phyloP scores from a whole-genome alignment of 2,113 vertebrate genomes.

The Chrysemys picta region DNA sequence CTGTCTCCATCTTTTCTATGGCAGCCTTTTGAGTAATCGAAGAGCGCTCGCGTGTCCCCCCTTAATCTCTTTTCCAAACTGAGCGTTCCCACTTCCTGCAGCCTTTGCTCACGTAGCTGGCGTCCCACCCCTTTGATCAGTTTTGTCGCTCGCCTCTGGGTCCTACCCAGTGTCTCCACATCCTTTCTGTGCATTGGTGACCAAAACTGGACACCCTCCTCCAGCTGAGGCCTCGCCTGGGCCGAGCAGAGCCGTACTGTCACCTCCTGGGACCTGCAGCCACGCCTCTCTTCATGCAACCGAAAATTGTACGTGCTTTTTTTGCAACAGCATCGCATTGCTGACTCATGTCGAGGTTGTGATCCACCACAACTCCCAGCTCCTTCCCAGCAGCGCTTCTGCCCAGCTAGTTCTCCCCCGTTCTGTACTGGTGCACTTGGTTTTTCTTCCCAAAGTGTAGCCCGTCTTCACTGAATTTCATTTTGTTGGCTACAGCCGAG shows the following conservation, averaged over 20 bases:
- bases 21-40: background rate
- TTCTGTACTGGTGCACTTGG: background rate
- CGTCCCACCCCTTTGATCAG: background rate
- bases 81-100: background rate
- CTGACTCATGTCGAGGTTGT: background rate
- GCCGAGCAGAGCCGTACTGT: background rate
- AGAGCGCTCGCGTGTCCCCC: accelerated
- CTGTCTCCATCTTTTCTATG: background rate
- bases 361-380: background rate
- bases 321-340: background rate
- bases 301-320: background rate
- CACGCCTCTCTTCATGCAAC: background rate
- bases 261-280: background rate
- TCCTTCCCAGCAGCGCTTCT: background rate
- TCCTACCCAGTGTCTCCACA: background rate
- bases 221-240: background rate
- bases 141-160: background rate
- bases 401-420: background rate
- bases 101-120: background rate
- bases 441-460: background rate
- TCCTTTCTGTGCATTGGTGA: background rate
- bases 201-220: background rate
- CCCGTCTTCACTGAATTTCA: too few species aligned
- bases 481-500: background rate
- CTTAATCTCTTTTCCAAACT: background rate